Conservation (phyloP, 2,797 vertebrate species). For the Rhynchotus rufescens region DNA sequence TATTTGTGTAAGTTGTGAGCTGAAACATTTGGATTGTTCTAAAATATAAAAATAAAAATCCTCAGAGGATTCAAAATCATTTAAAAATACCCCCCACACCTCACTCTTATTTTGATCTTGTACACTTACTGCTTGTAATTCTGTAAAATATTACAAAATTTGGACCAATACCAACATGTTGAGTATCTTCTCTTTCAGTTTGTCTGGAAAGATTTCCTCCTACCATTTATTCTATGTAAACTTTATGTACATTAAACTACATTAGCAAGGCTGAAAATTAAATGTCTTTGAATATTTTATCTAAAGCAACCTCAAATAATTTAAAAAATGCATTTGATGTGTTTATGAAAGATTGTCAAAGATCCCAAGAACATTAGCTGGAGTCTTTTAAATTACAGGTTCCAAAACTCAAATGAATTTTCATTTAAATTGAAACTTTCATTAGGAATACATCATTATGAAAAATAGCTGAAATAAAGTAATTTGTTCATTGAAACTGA, state of each 20-base stretch:
- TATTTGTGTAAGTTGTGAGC: background rate
- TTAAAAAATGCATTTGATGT: fast-evolving
- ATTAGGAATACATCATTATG: background rate
- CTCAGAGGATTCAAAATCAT: background rate
- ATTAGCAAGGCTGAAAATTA: background rate
- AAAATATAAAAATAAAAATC: background rate
- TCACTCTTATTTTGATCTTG: background rate
- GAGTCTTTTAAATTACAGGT: background rate
- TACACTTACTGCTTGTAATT: background rate
- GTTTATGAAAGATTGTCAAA: background rate
- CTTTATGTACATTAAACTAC: background rate
- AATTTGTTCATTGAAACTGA: background rate
- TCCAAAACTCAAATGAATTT: background rate
- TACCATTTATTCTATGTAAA: background rate
- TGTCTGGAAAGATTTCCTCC: background rate
- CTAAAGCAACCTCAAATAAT: background rate
- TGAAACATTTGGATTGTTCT: background rate
- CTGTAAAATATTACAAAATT: background rate
- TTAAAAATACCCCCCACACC: background rate
- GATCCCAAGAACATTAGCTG: background rate
- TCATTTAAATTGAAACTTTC: background rate
- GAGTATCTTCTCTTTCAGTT: background rate
- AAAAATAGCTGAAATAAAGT: background rate
- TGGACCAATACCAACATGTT: background rate
- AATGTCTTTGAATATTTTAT: background rate